Conservation (phyloP, 2,113 vertebrate species). For the Elgaria multicarinata region DNA sequence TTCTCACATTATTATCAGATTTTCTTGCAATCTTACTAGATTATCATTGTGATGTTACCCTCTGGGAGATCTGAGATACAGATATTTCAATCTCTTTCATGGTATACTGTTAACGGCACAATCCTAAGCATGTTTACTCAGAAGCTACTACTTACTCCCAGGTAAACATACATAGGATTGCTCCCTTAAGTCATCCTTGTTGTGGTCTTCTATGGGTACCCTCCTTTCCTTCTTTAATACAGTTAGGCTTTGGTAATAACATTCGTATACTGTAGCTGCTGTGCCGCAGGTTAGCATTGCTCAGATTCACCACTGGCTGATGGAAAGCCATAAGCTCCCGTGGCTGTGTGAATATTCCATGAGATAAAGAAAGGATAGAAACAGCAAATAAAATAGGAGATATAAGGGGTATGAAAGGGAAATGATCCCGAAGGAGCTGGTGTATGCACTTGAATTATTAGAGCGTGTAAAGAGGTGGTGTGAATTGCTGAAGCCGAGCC, state of each 20-base stretch:
- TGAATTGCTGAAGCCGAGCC: background rate
- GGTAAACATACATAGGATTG: too few relatives aligned
- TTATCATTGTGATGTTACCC: background rate
- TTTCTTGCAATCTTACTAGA: background rate
- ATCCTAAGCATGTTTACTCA: background rate
- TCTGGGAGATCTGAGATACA: background rate
- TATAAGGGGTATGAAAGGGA: background rate
- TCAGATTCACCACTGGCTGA: too few relatives aligned
- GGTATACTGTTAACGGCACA: background rate
- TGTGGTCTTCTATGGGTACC: background rate
- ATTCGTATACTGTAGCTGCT: background rate
- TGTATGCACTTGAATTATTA: background rate
- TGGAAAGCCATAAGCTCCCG: background rate
- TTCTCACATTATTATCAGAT: too few relatives aligned
- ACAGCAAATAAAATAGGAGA: background rate
- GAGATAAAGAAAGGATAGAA: background rate
- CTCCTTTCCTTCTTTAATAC: background rate
- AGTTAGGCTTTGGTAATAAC: background rate
- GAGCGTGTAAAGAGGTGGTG: accelerated
- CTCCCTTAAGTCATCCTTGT: background rate
- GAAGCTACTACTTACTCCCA: too few relatives aligned
- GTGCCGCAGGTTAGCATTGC: background rate
- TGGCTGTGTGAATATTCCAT: background rate
- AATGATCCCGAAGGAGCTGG: background rate
- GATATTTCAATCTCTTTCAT: background rate